Conservation (phyloP, 2,797 vertebrate genomes). For the Cirrhinus molitorella region DNA sequence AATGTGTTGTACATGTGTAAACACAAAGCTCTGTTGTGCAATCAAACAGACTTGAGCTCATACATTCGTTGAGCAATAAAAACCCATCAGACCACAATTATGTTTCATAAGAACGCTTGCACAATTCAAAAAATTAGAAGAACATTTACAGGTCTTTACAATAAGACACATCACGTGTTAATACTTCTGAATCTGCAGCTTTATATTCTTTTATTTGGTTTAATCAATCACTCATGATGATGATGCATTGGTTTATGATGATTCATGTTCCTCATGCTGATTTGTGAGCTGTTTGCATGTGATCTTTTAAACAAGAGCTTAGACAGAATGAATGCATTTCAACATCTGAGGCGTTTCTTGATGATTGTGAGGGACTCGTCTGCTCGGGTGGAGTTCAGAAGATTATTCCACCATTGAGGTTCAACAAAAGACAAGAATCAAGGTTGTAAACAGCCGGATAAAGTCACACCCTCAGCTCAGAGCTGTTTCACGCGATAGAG, state of each 20-base stretch:
- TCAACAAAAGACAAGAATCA: not conserved
- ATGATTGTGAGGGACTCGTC: not conserved
- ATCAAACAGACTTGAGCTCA: not conserved
- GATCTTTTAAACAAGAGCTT: not conserved
- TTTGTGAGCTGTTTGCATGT: not conserved
- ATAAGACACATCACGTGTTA: not conserved
- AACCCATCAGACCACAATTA: not conserved
- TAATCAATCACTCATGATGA: not conserved
- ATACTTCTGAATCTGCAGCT: not conserved
- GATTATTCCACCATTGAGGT: not conserved
- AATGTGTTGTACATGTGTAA: not conserved
- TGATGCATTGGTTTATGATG: not conserved
- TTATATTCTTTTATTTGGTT: not conserved
- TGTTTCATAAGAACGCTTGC: not conserved
- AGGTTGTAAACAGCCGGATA: not conserved
- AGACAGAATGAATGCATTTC: not conserved
- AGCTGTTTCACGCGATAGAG: not conserved
- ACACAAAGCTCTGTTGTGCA: not conserved
- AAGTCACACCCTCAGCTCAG: not conserved
- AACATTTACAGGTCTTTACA: not conserved
- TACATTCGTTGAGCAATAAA: not conserved
- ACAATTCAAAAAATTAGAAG: not conserved
- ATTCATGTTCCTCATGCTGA: not conserved
- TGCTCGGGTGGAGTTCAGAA: constrained; percentile 29
- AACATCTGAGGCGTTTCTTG: not conserved